These are phyloP conservation scores for Aepyceros melampus DNA, from an alignment of 2,113 vertebrate genomes.

Conservation along the genomic window DNA sequence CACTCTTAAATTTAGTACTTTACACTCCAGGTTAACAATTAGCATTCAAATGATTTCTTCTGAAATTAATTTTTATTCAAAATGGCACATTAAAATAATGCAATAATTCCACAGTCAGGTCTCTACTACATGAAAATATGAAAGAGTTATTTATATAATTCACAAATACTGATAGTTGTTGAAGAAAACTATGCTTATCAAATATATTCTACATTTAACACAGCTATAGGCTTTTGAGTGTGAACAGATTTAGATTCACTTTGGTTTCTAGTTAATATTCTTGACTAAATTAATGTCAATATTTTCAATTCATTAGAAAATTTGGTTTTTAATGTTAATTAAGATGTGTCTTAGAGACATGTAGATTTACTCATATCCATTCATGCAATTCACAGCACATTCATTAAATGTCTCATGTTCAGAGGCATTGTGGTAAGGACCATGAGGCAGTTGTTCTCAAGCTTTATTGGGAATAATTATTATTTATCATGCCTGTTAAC, in stretches of 20 bases:
- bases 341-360: constrained; percentile 16
- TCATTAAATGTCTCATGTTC: constrained; percentile 14
- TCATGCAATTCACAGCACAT: constrained; percentile 10
- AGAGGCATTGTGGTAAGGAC: not conserved
- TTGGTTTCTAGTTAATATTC: constrained; percentile 11
- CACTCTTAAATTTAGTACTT: not conserved
- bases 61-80: constrained; percentile 44
- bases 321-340: constrained; percentile 37
- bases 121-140: constrained; percentile 4
- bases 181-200: not conserved
- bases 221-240: not conserved
- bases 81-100: constrained; percentile 29
- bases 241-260: constrained; percentile 30
- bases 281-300: constrained; percentile 42
- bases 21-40: constrained; percentile 39
- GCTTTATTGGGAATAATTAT: not conserved
- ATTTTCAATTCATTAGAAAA: constrained; percentile 43
- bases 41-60: constrained; percentile 53
- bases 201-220: constrained; percentile 22
- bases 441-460: not conserved
- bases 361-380: not conserved
- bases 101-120: constrained; percentile 26
- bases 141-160: constrained; percentile 11
- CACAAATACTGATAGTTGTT: not conserved
- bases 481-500: constrained; percentile 2